phyloP scores from a whole-genome alignment of 2,113 vertebrate genomes.

The Oenanthe melanoleuca region DNA sequence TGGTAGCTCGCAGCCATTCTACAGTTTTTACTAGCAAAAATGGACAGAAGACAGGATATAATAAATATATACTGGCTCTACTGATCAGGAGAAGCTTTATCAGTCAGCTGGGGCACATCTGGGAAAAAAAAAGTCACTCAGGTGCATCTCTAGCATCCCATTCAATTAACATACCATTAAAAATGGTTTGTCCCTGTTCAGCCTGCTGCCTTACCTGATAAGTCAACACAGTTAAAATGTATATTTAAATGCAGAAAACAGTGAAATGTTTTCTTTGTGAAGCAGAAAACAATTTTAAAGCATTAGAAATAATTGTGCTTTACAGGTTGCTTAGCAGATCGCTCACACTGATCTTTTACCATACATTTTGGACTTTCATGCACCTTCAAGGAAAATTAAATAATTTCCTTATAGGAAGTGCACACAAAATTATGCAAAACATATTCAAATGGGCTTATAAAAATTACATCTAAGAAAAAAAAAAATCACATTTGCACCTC shows the following conservation, averaged over 20 bases:
- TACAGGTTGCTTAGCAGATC: slow-evolving; percentile 13
- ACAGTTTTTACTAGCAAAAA: slow-evolving; percentile 13
- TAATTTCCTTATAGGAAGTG: slow-evolving; percentile 30
- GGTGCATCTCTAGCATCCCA: slow-evolving; percentile 53
- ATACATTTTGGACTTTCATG: slow-evolving; percentile 34
- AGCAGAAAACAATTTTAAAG: slow-evolving; percentile 49
- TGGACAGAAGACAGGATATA: slow-evolving; percentile 9
- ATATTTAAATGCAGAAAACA: slow-evolving; percentile 62
- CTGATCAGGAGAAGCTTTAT: slow-evolving; percentile 64
- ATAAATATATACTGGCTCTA: slow-evolving; percentile 49
- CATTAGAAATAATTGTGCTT: slow-evolving; percentile 31
- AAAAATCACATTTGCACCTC: slow-evolving; percentile 26
- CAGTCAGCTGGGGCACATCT: slow-evolving; percentile 51
- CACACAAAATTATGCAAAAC: slow-evolving; percentile 39
- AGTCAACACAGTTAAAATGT: slow-evolving; percentile 65
- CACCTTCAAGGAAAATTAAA: slow-evolving; percentile 46
- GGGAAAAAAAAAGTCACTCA: slow-evolving; percentile 50
- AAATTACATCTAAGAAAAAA: slow-evolving; percentile 21
- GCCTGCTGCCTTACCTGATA: slow-evolving; percentile 54
- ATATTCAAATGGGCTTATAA: slow-evolving; percentile 28
- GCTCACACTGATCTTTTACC: background rate
- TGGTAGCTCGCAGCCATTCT: background rate
- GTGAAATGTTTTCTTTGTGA: slow-evolving; percentile 50
- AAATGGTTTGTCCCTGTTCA: slow-evolving; percentile 59
- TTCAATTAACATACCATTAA: slow-evolving; percentile 74